Evolutionary conservation across 2,113 vertebrate species (phyloP).

Genomic region (Notothenia coriiceps): DNA sequence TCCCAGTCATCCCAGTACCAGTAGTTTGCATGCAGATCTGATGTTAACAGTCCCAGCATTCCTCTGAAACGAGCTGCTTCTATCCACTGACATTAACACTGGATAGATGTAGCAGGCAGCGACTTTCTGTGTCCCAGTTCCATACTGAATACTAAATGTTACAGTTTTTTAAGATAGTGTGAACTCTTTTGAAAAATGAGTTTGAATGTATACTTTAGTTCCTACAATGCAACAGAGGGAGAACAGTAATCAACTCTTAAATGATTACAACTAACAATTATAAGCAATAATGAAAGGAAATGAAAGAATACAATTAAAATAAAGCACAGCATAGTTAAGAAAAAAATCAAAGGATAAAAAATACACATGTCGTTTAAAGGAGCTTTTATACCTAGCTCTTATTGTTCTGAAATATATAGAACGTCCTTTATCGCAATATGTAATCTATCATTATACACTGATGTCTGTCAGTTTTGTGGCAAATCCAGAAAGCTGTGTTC

Average conservation of each 20-base stretch:
- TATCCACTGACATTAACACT: slow-evolving; percentile 15
- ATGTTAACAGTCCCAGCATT: slow-evolving; percentile 45
- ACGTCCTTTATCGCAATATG: neutral
- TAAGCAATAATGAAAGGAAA: neutral
- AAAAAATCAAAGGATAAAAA: neutral
- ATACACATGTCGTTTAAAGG: neutral
- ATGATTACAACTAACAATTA: neutral
- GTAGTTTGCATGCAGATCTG: slow-evolving; percentile 61
- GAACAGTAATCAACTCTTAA: neutral
- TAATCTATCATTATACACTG: neutral
- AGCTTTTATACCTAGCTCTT: neutral
- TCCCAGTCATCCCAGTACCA: slow-evolving; percentile 54
- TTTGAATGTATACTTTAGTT: neutral
- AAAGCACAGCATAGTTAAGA: neutral
- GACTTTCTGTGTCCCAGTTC: slow-evolving; percentile 26
- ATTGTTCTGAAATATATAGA: neutral
- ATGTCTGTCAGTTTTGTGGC: neutral
- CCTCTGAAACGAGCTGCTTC: slow-evolving; percentile 17
- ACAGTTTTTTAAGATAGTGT: neutral
- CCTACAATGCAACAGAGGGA: neutral
- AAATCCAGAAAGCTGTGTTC: neutral
- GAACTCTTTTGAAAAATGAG: neutral
- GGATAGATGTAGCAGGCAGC: slow-evolving; percentile 11
- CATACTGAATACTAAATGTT: slow-evolving; percentile 24
- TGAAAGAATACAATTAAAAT: neutral